Percentiles rank a stretch among this genome's conserved stretches.
These are phyloP conservation scores for Ypsolopha scabrella DNA, from an alignment of 2,888 invertebrate species.

Conservation along the genomic window DNA sequence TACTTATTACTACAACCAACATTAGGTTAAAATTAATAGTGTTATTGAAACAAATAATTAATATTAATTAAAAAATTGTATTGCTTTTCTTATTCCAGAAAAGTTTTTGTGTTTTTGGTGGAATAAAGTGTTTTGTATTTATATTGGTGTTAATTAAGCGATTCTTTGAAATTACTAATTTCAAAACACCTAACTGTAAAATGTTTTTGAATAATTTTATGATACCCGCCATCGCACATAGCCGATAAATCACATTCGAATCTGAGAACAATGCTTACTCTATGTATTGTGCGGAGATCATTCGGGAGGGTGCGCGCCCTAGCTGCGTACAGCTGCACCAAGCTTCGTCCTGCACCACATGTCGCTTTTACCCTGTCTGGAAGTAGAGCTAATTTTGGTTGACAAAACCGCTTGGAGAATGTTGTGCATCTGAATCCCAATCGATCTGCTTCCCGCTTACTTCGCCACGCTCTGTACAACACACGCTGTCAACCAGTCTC, in stretches of 20 bases:
- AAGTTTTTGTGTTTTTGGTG: no score
- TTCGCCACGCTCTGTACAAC: slow-evolving; percentile 35
- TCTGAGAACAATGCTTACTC: slow-evolving; percentile 48
- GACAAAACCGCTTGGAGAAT: not conserved
- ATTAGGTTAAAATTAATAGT: no score
- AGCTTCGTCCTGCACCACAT: not conserved
- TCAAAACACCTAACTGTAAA: no score
- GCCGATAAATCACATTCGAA: slow-evolving; percentile 51
- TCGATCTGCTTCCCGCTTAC: slow-evolving; percentile 59
- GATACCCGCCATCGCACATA: not conserved
- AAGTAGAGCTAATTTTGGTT: not conserved
- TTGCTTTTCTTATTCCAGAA: no score
- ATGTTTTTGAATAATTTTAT: no score
- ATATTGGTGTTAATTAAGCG: no score
- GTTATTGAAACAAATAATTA: no score
- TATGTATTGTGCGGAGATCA: slow-evolving; percentile 27
- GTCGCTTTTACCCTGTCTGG: not conserved
- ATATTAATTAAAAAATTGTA: no score
- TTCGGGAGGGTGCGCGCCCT: slow-evolving; percentile 65
- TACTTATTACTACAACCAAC: no score
- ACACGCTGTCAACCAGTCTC: slow-evolving; percentile 48
- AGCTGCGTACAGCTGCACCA: slow-evolving; percentile 45
- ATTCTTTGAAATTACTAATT: no score
- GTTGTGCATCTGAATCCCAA: slow-evolving; percentile 20
- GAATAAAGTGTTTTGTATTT: no score